phyloP scores from a whole-genome alignment of 1,140 invertebrate genomes.

The Aplysia californica region DNA sequence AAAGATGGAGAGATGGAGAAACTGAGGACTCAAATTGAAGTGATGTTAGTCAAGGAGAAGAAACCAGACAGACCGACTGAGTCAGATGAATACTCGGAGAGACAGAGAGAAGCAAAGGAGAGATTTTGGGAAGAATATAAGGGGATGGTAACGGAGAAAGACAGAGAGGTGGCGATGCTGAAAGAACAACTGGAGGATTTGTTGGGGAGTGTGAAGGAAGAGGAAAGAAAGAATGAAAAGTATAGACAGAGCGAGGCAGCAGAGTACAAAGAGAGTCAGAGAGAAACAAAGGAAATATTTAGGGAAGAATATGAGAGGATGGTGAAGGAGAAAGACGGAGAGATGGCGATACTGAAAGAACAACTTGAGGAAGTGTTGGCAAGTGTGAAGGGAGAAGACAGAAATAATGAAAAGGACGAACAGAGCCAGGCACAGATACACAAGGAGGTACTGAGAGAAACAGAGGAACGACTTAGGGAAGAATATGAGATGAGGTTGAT shows the following conservation, averaged over 20 bases:
- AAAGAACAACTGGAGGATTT: neutral
- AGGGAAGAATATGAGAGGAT: neutral
- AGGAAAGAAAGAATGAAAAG: neutral
- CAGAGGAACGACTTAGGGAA: too few relatives aligned
- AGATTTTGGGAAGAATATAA: neutral
- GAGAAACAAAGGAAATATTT: neutral
- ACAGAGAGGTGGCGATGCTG: neutral
- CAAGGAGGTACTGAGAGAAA: too few relatives aligned
- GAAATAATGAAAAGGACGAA: too few relatives aligned
- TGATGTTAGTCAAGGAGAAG: neutral
- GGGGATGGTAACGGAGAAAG: neutral
- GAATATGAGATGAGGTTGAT: too few relatives aligned
- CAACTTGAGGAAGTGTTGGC: neutral
- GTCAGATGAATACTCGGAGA: neutral
- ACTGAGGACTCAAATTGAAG: neutral
- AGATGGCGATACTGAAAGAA: neutral
- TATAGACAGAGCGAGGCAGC: neutral
- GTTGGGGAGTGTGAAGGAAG: too few relatives aligned
- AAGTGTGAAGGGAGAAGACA: too few relatives aligned
- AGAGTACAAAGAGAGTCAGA: neutral
- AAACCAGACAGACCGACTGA: neutral
- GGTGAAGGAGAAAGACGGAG: too few relatives aligned
- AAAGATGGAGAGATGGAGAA: neutral
- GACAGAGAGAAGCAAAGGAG: neutral
- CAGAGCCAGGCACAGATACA: too few relatives aligned